Evolutionary conservation across 2,888 invertebrate species (phyloP).

Genomic region (Chaitophorus viminalis): DNA sequence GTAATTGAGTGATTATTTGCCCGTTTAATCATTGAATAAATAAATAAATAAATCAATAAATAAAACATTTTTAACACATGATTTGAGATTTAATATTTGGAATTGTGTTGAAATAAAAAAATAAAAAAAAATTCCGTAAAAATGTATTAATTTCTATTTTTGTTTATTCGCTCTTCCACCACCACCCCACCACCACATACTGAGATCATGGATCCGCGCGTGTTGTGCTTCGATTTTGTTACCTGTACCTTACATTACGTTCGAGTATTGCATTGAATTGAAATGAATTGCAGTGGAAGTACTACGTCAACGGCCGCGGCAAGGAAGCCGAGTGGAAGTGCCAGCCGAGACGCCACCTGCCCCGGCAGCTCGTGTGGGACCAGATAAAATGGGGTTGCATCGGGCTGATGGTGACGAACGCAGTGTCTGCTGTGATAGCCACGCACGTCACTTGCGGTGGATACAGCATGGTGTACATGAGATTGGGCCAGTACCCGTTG

Average conservation of each 20-base stretch:
- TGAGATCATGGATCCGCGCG: too few species aligned
- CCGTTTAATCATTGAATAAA: too few species aligned
- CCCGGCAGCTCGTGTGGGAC: slow-evolving; percentile 75
- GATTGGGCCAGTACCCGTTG: slow-evolving; percentile 74
- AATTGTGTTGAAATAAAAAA: too few species aligned
- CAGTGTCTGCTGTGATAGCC: slow-evolving; percentile 73
- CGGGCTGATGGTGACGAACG: slow-evolving; percentile 71
- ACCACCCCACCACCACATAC: too few species aligned
- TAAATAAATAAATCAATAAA: too few species aligned
- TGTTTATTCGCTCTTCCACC: too few species aligned
- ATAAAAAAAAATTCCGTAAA: too few species aligned
- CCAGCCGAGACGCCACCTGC: slow-evolving; percentile 77
- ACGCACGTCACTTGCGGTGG: slow-evolving; percentile 78
- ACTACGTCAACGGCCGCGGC: slow-evolving; percentile 74
- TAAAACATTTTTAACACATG: too few species aligned
- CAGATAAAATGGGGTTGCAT: slow-evolving; percentile 75
- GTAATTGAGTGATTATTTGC: too few species aligned
- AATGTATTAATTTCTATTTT: too few species aligned
- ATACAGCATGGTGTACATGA: slow-evolving; percentile 73
- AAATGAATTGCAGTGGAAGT: slow-evolving; percentile 79
- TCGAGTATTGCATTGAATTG: too few species aligned
- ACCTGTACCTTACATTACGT: rapidly evolving
- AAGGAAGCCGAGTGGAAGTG: slow-evolving; percentile 78
- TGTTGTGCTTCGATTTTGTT: not conserved
- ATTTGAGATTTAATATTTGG: too few species aligned